Conservation (phyloP, 1,140 invertebrate species). For the Bemisia tabaci region DNA sequence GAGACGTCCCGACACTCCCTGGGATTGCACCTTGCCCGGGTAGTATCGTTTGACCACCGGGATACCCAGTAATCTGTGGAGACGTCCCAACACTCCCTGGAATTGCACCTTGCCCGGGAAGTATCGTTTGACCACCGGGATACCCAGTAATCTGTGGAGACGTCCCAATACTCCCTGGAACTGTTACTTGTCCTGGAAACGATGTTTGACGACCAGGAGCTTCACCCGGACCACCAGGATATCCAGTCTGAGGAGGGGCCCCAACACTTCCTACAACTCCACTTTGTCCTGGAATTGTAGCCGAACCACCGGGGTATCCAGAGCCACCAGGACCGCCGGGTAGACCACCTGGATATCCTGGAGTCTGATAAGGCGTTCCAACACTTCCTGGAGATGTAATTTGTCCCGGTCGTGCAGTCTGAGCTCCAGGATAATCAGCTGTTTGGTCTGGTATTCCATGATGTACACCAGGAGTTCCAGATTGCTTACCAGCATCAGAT, state of each 20-base stretch:
- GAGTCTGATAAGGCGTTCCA: background rate
- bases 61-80: too few species aligned
- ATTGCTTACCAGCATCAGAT: constrained; percentile 9
- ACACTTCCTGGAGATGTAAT: constrained; percentile 5
- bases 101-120: too few species aligned
- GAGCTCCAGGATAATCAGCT: constrained; percentile 11
- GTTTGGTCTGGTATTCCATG: constrained; percentile 16
- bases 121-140: constrained; percentile 9
- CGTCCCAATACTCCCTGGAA: too few species aligned
- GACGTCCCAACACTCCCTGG: too few species aligned
- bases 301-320: too few species aligned
- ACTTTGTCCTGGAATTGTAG: constrained; percentile 6
- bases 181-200: too few species aligned
- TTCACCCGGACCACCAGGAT: constrained; percentile 7
- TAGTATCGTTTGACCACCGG: background rate
- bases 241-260: constrained; percentile 12
- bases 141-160: too few species aligned
- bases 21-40: background rate
- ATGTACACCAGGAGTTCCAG: constrained; percentile 14
- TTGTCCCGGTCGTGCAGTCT: background rate
- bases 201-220: constrained; percentile 12
- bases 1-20: background rate
- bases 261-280: constrained; percentile 16
- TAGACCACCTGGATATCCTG: constrained; percentile 15
- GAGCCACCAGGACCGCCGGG: constrained; percentile 16